These are phyloP conservation scores for Corythornis cristatus DNA, from an alignment of 2,113 vertebrate genomes.

Conservation along the genomic window DNA sequence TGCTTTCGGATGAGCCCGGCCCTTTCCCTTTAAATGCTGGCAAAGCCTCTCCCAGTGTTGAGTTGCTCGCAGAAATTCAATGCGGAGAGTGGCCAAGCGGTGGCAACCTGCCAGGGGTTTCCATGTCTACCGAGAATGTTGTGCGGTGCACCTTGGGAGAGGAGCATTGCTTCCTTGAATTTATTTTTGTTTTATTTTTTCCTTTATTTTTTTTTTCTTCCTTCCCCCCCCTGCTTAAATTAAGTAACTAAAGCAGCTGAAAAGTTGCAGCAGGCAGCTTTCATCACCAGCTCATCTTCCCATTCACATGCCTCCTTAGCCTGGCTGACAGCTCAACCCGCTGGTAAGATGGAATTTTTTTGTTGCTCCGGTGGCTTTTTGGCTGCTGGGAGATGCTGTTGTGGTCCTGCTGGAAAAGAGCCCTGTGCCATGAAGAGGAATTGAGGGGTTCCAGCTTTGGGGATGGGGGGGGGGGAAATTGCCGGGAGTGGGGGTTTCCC, in stretches of 20 bases:
- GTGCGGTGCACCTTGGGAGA: constrained; percentile 21
- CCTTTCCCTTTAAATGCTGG: neutral
- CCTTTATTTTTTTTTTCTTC: too few relatives aligned
- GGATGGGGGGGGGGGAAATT: neutral
- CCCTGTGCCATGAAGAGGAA: neutral
- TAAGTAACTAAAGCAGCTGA: neutral
- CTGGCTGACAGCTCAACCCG: neutral
- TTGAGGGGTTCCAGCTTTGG: neutral
- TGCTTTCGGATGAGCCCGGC: neutral
- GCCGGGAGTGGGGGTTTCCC: neutral
- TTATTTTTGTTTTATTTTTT: too few relatives aligned
- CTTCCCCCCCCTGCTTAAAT: neutral
- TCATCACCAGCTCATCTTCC: neutral
- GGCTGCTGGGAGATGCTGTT: neutral
- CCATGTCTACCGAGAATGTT: constrained; percentile 61
- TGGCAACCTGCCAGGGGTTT: constrained; percentile 52
- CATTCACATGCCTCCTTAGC: neutral
- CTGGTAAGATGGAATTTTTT: neutral
- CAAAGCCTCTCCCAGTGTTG: neutral
- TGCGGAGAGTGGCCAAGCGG: neutral
- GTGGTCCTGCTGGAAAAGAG: neutral
- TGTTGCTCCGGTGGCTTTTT: accelerated
- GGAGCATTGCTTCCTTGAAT: neutral
- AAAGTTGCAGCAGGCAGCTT: neutral
- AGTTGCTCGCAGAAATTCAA: neutral